A percentile compares a stretch with the other conserved stretches of the same genome.
Evolutionary conservation across 2,113 vertebrate species (phyloP).

Genomic region (Ia io): DNA sequence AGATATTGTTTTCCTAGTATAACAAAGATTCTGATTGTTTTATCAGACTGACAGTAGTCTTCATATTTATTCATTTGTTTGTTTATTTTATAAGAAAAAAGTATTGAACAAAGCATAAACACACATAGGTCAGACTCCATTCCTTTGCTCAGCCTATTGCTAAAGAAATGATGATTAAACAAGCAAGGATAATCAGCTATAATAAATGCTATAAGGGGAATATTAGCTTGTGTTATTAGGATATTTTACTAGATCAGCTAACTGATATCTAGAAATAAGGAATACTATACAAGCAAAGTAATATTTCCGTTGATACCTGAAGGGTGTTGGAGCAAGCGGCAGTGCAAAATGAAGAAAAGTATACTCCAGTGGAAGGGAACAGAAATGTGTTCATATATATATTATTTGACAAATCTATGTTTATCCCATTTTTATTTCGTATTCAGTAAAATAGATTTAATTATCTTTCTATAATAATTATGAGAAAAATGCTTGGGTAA

Average conservation of each 20-base stretch:
- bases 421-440: neutral
- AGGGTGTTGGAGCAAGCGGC: neutral
- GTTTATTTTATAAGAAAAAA: neutral
- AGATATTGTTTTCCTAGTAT: neutral
- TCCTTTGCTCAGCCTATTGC: neutral
- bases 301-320: neutral
- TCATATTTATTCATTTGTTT: neutral
- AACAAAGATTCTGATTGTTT: neutral
- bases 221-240: too few species aligned
- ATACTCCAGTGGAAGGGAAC: neutral
- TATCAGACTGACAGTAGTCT: neutral
- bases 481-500: neutral
- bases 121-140: neutral
- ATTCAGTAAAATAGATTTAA: neutral
- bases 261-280: neutral
- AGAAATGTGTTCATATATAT: neutral
- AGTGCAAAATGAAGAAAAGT: neutral
- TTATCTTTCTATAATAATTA: neutral
- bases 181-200: neutral
- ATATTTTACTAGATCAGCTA: neutral
- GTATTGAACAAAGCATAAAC: neutral
- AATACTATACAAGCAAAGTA: neutral
- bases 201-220: neutral
- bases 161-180: neutral
- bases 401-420: neutral